Conservation (phyloP, 2,888 invertebrate genomes). For the Steinernema scapterisci region DNA sequence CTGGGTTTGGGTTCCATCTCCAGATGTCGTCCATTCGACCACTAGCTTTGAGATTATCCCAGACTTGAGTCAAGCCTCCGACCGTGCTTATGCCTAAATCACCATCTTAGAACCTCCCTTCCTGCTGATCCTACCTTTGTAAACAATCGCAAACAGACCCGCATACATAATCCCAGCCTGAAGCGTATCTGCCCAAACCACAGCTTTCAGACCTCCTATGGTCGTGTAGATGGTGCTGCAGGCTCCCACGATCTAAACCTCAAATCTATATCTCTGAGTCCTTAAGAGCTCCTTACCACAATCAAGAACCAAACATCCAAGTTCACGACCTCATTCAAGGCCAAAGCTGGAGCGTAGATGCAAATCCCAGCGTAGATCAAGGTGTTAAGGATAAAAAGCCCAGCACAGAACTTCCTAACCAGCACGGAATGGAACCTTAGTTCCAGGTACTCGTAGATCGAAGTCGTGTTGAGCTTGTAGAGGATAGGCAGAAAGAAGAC, state of each 20-base stretch:
- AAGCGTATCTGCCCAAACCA: constrained; percentile 55
- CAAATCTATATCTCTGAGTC: too few relatives aligned
- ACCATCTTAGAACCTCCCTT: neutral
- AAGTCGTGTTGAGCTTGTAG: constrained; percentile 28
- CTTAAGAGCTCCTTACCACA: neutral
- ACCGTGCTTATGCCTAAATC: neutral
- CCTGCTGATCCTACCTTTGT: constrained; percentile 35
- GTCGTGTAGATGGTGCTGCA: constrained; percentile 58
- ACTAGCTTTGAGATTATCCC: constrained; percentile 45
- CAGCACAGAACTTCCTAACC: neutral
- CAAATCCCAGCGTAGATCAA: constrained; percentile 13
- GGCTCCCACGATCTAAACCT: constrained; percentile 50
- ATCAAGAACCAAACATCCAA: constrained; percentile 12
- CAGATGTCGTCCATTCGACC: constrained; percentile 46
- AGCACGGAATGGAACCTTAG: neutral
- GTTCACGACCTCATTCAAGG: constrained; percentile 7
- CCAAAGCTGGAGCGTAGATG: constrained; percentile 31
- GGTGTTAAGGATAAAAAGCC: constrained; percentile 25
- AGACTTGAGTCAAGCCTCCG: constrained; percentile 48
- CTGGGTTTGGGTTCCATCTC: constrained; percentile 37
- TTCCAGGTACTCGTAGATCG: constrained; percentile 24
- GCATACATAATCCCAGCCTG: constrained; percentile 56
- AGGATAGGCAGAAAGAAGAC: constrained; percentile 38
- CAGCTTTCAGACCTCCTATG: constrained; percentile 56
- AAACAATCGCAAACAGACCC: constrained; percentile 50